Evolutionary conservation across 2,113 vertebrate genomes (phyloP), one percentile per base, ranked within the genome.

Genomic region (Rattus rattus): DNA sequence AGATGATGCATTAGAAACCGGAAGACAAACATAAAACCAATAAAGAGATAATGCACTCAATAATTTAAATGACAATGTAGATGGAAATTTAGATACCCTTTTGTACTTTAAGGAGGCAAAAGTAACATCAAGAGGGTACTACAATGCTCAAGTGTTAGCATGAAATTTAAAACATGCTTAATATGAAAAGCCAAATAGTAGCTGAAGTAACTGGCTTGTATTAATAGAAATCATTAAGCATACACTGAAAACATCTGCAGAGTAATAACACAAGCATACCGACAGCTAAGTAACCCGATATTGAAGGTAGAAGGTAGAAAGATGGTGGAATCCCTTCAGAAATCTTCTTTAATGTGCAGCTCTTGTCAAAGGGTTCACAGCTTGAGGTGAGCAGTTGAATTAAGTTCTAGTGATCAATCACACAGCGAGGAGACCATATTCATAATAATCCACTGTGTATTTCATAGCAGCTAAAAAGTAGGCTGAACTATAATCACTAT

Each of bases 161-260:
- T 56, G 75, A 39, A 70, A 84, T 33, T 86, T 86, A 83, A 90
- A 83, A 12, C 36, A 76, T 85, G 69, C 94, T 97, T 84, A 94
- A 80, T 24, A 26, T n/a, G 13, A 30, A 47, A 88, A 90, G 61
- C 67, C 85, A 92, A 81, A 76, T 54, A 92, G 70, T 77, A 89
- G 49, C 28, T 86, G 59, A 90, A 65, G 3, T 86, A 43, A 88
- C 80, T 75, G 36, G 28, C 16, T 87, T 90, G 28, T 59, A 56
- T 94, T 52, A 73, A 30, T 81, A 70, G 33, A 83, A 12, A 17
- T 92, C 54, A 81, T 94, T 94, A 91, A 94, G 10, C 67, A 92
- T 3, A 65, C 3, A 63, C 22, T 92, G 81, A 95, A 75, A 90
- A 87, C 56, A 59, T 52, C 54, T 89, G 4, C 5, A 22, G 56